Evolutionary conservation across 2,113 vertebrate species (phyloP).

Genomic region (Isurus oxyrinchus): DNA sequence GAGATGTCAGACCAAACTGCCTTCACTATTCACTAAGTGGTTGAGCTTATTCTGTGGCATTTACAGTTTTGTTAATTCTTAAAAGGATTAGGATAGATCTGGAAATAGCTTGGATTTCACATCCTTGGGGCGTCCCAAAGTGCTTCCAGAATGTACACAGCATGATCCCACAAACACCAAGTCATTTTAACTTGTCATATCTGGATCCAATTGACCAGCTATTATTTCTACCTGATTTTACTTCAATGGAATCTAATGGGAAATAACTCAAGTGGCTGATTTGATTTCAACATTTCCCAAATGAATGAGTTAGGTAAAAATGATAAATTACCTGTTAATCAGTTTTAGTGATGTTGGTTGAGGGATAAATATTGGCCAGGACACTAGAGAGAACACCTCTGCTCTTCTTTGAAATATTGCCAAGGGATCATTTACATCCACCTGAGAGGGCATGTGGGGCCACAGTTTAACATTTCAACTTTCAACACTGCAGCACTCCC

Average conservation of each 20-base stretch:
- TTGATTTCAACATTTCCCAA: not conserved
- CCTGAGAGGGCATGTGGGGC: not conserved
- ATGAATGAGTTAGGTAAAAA: not conserved
- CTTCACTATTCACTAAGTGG: too few relatives aligned
- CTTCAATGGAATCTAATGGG: not conserved
- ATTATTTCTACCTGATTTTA: not conserved
- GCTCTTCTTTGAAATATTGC: not conserved
- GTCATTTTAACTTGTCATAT: not conserved
- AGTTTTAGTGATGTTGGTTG: not conserved
- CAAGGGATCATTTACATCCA: not conserved
- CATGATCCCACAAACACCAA: not conserved
- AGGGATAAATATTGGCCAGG: too few relatives aligned
- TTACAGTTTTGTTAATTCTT: not conserved
- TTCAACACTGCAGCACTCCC: not conserved
- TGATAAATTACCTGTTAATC: not conserved
- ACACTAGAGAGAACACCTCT: not conserved
- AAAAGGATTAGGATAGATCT: not conserved
- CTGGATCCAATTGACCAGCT: not conserved
- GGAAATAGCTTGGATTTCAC: not conserved
- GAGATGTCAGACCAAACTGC: not conserved
- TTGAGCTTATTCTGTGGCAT: not conserved
- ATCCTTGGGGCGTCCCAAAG: not conserved
- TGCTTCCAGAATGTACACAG: not conserved
- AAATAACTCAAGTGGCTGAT: not conserved
- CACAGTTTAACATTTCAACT: not conserved